Conservation (phyloP, 1,140 invertebrate genomes). For the Atta colombica region DNA sequence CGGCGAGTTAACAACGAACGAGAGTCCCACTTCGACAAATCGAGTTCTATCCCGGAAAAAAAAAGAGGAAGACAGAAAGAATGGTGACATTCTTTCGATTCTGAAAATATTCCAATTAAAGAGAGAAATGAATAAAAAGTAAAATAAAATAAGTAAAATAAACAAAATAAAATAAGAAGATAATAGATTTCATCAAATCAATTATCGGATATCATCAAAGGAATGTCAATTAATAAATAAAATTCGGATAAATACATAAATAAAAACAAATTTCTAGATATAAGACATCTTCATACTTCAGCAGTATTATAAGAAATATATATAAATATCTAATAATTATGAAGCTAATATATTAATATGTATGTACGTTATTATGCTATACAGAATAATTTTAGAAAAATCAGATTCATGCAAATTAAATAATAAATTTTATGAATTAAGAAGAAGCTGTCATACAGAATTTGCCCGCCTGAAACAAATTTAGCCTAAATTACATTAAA, state of each 20-base stretch:
- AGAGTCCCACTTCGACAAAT: constrained; percentile 11
- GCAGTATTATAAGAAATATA: too few species aligned
- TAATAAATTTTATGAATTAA: not conserved
- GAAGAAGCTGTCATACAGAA: not conserved
- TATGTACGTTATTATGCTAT: not conserved
- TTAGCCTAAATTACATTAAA: not conserved
- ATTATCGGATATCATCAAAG: not conserved
- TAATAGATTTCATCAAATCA: constrained; percentile 7
- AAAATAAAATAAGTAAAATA: constrained; percentile 7
- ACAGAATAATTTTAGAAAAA: not conserved
- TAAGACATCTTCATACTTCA: too few species aligned
- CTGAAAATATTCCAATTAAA: not conserved
- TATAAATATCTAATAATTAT: too few species aligned
- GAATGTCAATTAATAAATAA: constrained; percentile 7
- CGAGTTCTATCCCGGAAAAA: not conserved
- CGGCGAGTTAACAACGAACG: constrained; percentile 10
- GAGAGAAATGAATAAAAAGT: not conserved
- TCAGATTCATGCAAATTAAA: not conserved
- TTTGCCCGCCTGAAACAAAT: not conserved
- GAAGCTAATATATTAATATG: too few species aligned
- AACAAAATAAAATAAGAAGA: constrained; percentile 19
- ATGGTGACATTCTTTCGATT: not conserved
- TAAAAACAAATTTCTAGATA: not conserved
- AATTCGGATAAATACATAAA: constrained; percentile 3
- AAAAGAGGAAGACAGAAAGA: not conserved